Base-by-base conservation (phyloP, 2,113 vertebrate genomes). In the Alligator sinensis region DNA sequence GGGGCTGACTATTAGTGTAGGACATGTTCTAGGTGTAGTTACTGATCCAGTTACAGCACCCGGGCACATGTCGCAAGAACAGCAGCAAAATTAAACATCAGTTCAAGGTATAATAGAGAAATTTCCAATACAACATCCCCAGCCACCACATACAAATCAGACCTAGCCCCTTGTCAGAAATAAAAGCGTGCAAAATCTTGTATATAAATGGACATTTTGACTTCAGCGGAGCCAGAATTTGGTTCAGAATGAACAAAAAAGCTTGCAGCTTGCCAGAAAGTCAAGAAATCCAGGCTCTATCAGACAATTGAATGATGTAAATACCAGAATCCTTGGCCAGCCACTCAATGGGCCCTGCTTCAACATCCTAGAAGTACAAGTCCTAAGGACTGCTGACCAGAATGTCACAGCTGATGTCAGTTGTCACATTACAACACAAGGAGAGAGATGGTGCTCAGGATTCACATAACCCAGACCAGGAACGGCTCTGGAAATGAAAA, bases 91-190 rank as follows among this genome's bases (percentile, higher is more conserved):
- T 94, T 91, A 96, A 30, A 96, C 84, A 96, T 93, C 93, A 94
- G 95, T 55, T 96, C 96, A 86, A 97, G 91, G 89, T 38, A 80
- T 64, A 91, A 89, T 0, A 0, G 75, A 87, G 84, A 89, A 95
- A 94, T 96, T 97, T 97, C 96, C 96, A 96, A 95, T 91, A 96
- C 95, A 96, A 91, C 95, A 3, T n/a, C 1, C 54, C 15, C 15
- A 4, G 17, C 24, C 30, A 16, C 63, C 30, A 68, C 63, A 58
- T 22, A 63, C 66, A 74, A 28, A 54, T 55, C 77, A 90, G 28
- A 7, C 88, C 74, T 84, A 60, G 7, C 75, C 25, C 75, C 28
- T 62, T 88, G 62, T 16, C 47, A 76, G 25, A 2, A 27, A 80
- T 66, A 58, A 55, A 68, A 30, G 74, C 11, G 0, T 34, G 14